Percentiles rank a stretch among this genome's conserved stretches.
Conservation (phyloP, 2,113 vertebrate genomes). For the Arizona elegans region DNA sequence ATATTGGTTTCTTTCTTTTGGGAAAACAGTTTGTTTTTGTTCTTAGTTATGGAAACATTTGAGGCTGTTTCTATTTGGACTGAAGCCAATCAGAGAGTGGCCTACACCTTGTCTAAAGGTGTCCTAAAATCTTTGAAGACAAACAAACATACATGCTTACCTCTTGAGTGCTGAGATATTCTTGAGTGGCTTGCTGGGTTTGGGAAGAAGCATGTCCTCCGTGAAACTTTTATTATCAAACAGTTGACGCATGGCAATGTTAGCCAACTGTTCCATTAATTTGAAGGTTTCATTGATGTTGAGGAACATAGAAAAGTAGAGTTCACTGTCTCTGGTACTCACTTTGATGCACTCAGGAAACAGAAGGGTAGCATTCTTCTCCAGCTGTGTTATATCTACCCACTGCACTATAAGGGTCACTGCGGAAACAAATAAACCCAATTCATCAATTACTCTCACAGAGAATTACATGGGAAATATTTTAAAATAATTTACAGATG, state of each 20-base stretch:
- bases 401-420: conserved; percentile 92
- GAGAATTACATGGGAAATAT: conserved; percentile 37
- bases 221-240: conserved; percentile 88
- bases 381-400: conserved; percentile 91
- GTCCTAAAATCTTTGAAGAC: conserved; percentile 9
- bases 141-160: conserved; percentile 36
- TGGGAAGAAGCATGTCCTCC: conserved; percentile 83
- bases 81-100: neutral
- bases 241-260: conserved; percentile 92
- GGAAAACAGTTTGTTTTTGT: neutral
- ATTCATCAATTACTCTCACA: neutral
- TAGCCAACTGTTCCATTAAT: conserved; percentile 96
- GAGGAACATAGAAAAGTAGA: conserved; percentile 98
- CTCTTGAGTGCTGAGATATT: conserved; percentile 90
- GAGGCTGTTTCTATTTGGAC: neutral
- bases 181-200: conserved; percentile 82
- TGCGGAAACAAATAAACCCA: conserved; percentile 46
- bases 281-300: conserved; percentile 94
- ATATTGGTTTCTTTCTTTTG: neutral
- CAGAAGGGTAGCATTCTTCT: conserved; percentile 91
- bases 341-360: conserved; percentile 94
- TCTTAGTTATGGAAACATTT: neutral
- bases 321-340: conserved; percentile 83
- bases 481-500: conserved; percentile 23
- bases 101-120: neutral